phyloP scores from a whole-genome alignment of 1,140 invertebrate species.

The Acyrthosiphon pisum region DNA sequence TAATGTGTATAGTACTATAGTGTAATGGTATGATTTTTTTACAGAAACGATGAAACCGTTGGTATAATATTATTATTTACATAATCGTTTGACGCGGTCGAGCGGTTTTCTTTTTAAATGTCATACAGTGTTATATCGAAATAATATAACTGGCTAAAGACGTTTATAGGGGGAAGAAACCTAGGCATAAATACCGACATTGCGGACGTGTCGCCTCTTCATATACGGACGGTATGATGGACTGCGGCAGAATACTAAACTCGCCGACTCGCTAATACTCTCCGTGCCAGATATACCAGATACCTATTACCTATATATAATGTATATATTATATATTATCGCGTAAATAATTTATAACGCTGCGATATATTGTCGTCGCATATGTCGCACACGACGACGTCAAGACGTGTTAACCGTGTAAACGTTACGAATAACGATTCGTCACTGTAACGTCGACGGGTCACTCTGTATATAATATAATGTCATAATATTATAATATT shows the following conservation, averaged over 20 bases:
- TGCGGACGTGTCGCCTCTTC: background rate
- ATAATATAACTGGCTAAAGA: background rate
- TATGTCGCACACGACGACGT: background rate
- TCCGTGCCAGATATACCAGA: background rate
- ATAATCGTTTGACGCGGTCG: background rate
- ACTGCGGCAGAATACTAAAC: background rate
- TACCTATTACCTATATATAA: too few relatives aligned
- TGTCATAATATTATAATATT: background rate
- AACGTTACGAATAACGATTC: background rate
- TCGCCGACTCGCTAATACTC: background rate
- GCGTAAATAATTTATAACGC: background rate
- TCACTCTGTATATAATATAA: background rate
- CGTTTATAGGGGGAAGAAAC: background rate
- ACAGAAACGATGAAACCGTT: background rate
- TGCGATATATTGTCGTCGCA: background rate
- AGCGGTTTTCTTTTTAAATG: background rate
- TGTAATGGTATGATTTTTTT: background rate
- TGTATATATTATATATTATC: background rate
- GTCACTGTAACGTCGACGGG: background rate
- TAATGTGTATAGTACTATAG: too few relatives aligned
- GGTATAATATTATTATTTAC: background rate
- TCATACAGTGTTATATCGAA: background rate
- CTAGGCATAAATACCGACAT: background rate
- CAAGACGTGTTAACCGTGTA: conserved; percentile 5
- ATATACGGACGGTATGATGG: background rate